Conservation (phyloP, 2,797 vertebrate genomes). For the Periophthalmus magnuspinnatus region DNA sequence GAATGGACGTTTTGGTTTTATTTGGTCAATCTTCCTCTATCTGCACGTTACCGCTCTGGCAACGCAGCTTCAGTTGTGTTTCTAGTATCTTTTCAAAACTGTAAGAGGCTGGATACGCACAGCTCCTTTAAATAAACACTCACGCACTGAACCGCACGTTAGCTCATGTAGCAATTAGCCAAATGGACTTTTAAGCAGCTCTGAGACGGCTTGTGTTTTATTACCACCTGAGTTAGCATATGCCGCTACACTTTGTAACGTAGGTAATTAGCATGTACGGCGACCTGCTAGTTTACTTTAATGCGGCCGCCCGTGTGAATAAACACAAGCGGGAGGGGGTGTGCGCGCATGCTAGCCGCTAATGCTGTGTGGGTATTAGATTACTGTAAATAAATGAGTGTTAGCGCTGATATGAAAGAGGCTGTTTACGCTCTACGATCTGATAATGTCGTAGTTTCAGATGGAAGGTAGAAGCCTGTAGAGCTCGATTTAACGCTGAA, state of each 20-base stretch:
- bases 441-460: no score
- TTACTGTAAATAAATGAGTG: not conserved
- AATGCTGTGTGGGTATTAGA: not conserved
- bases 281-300: not conserved
- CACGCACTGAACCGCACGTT: not conserved
- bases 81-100: no score
- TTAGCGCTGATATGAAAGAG: no score
- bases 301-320: not conserved
- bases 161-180: not conserved
- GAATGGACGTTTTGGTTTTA: no score
- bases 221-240: not conserved
- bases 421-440: no score
- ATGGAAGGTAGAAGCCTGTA: no score
- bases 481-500: no score
- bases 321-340: not conserved
- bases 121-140: no score
- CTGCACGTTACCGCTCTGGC: no score
- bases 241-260: not conserved
- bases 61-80: no score
- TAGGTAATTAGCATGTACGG: not conserved
- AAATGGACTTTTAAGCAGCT: constrained; percentile 1
- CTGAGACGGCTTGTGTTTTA: not conserved
- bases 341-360: not conserved
- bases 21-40: no score
- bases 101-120: no score